A percentile compares a stretch with the other conserved stretches of the same genome.
Evolutionary conservation across 2,797 vertebrate species (phyloP).

Genomic region (Pogoniulus pusillus): DNA sequence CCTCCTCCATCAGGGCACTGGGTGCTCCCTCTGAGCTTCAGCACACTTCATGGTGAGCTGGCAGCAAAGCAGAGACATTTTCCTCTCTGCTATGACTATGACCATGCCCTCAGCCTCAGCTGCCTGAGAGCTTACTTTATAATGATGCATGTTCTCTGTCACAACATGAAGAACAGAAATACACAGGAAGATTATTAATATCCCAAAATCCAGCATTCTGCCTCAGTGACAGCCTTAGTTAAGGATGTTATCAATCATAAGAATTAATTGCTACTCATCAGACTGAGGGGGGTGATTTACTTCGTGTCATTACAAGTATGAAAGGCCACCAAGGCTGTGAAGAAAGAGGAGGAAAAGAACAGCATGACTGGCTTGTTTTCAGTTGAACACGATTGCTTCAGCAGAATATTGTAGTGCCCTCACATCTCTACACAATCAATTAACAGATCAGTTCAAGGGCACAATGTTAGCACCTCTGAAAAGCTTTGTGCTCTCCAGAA

Average conservation of each 20-base stretch:
- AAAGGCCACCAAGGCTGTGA: not conserved
- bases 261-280: not conserved
- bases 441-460: not conserved
- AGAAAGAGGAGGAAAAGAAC: not conserved
- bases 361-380: not conserved
- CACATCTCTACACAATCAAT: not conserved
- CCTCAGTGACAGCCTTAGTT: not conserved
- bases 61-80: not conserved
- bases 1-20: not conserved
- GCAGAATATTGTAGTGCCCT: not conserved
- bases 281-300: not conserved
- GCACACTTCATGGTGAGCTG: not conserved
- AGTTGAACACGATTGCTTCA: not conserved
- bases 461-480: not conserved
- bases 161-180: not conserved
- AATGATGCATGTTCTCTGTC: not conserved
- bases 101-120: not conserved
- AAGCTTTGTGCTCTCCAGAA: not conserved
- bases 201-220: not conserved
- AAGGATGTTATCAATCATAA: not conserved
- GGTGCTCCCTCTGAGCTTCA: not conserved
- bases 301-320: not conserved
- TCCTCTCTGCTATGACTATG: not conserved
- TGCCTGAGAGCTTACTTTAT: not conserved
- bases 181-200: not conserved